These are phyloP conservation scores for Neotragus pygmaeus DNA, from an alignment of 2,113 vertebrate species.

Conservation along the genomic window DNA sequence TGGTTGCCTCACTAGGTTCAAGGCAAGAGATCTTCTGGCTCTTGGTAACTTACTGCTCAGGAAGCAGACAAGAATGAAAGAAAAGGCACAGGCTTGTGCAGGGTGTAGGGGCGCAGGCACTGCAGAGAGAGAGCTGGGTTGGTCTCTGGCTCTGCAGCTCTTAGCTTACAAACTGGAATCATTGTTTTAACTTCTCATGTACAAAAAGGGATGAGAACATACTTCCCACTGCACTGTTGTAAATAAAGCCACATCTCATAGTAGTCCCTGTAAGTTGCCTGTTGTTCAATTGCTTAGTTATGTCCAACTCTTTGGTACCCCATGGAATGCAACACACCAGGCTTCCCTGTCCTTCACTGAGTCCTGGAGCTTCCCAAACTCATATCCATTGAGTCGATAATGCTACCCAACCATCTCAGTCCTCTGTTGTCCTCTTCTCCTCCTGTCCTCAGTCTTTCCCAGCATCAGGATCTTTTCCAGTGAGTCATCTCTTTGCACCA, in stretches of 20 bases:
- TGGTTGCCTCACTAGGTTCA: not conserved
- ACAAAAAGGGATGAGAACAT: not conserved
- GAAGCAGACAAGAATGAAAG: not conserved
- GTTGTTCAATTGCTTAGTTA: not conserved
- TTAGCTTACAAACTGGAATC: not conserved
- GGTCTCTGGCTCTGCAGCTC: not conserved
- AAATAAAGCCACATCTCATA: not conserved
- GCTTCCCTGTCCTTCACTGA: not conserved
- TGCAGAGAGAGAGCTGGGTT: not conserved
- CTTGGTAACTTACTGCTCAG: not conserved
- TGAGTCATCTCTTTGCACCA: not conserved
- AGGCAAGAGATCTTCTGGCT: not conserved
- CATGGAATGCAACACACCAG: not conserved
- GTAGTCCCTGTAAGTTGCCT: no score
- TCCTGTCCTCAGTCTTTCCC: not conserved
- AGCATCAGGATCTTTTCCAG: not conserved
- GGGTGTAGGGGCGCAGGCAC: rapidly evolving
- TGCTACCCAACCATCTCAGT: not conserved
- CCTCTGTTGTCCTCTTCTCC: not conserved
- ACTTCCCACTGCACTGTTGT: not conserved
- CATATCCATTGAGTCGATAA: not conserved
- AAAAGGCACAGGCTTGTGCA: not conserved
- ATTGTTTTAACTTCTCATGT: not conserved
- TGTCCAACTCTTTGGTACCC: not conserved
- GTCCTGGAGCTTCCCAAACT: not conserved